phyloP scores from a whole-genome alignment of 2,113 vertebrate genomes.

The Istiophorus platypterus region DNA sequence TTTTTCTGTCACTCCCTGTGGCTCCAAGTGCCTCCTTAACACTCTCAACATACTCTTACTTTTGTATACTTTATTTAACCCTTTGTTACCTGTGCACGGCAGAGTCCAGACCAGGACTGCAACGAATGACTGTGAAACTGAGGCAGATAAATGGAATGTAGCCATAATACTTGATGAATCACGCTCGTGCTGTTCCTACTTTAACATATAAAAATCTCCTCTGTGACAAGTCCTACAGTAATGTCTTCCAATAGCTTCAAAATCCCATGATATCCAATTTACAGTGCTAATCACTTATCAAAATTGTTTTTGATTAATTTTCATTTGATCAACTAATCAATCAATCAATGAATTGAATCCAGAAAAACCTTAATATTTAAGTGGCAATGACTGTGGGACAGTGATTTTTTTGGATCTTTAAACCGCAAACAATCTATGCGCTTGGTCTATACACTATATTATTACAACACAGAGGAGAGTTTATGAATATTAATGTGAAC shows the following conservation, averaged over 20 bases:
- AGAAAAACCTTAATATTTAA: neutral
- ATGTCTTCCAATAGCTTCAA: too few species aligned
- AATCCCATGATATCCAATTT: too few species aligned
- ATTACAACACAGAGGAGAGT: neutral
- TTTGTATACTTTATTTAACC: neutral
- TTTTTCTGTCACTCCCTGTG: constrained; percentile 11
- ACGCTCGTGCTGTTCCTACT: too few species aligned
- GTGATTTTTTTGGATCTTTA: too few species aligned
- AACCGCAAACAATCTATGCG: neutral
- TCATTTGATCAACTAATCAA: too few species aligned
- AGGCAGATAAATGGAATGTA: neutral
- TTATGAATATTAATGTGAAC: neutral
- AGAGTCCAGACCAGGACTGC: neutral
- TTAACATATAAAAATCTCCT: too few species aligned
- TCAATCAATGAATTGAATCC: too few species aligned
- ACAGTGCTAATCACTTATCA: too few species aligned
- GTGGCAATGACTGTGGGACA: too few species aligned
- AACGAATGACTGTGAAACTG: neutral
- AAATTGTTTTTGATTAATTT: too few species aligned
- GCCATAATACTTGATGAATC: too few species aligned
- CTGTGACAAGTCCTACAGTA: too few species aligned
- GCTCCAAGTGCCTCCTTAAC: constrained; percentile 8
- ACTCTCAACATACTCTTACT: constrained; percentile 18
- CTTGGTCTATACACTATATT: neutral
- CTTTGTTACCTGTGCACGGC: neutral